These are phyloP conservation scores for Stegodyphus mimosarum DNA, from an alignment of 1,140 invertebrate species.

Conservation along the genomic window DNA sequence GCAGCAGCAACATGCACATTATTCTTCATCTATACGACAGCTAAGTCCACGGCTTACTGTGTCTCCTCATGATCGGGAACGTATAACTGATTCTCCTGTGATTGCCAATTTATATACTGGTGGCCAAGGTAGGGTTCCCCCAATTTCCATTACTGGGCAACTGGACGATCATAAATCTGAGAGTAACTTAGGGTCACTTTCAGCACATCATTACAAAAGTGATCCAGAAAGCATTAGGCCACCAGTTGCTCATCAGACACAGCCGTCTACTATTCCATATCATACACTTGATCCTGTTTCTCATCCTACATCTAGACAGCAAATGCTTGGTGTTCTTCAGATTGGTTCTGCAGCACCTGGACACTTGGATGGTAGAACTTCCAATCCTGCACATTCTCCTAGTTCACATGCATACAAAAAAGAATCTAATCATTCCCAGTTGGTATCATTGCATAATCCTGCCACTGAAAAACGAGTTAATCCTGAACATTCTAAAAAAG, in stretches of 20 bases:
- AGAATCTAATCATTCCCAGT: constrained; percentile 16
- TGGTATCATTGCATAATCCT: constrained; percentile 29
- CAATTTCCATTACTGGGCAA: constrained; percentile 30
- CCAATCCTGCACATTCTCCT: constrained; percentile 49
- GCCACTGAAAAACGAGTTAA: constrained; percentile 14
- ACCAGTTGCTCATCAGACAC: constrained; percentile 61
- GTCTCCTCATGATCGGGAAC: constrained; percentile 74
- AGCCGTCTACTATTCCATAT: constrained; percentile 59
- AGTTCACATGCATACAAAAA: constrained; percentile 27
- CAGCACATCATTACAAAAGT: constrained; percentile 38
- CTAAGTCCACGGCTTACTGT: constrained; percentile 60
- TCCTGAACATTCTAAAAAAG: constrained; percentile 30
- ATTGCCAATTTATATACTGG: constrained; percentile 76
- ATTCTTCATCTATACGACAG: constrained; percentile 59
- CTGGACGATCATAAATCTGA: constrained; percentile 30
- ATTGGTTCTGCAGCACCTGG: constrained; percentile 32
- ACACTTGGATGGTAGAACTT: constrained; percentile 47
- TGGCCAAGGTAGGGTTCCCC: constrained; percentile 22
- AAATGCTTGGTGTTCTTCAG: constrained; percentile 14
- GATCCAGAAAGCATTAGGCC: constrained; percentile 37
- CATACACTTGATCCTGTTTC: constrained; percentile 18
- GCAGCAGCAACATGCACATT: constrained; percentile 35
- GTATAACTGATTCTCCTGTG: constrained; percentile 78
- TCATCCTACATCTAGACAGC: constrained; percentile 29
- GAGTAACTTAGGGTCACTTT: constrained; percentile 1